Base-by-base conservation (phyloP, 2,113 vertebrate genomes). In the Electrona antarctica region DNA sequence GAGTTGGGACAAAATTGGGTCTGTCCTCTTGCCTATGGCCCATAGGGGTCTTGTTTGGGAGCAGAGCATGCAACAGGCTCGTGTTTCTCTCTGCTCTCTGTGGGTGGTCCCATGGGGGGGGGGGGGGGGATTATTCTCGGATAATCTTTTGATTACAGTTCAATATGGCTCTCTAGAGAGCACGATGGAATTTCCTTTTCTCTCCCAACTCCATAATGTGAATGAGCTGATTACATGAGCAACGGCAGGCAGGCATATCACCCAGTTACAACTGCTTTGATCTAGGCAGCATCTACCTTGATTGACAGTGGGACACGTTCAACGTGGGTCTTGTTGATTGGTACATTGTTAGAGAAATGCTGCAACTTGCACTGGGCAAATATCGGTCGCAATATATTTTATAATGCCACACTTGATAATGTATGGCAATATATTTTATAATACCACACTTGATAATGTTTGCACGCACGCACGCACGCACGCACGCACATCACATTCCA, bases 141-240 rank as follows among this genome's bases (percentile, higher is more conserved):
- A 69, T 87, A 81, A 89, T 86, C 79, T 81, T 87, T 86, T 83
- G 80, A 87, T 86, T 84, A 80, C 83, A 78, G 78, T 84, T 89
- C 74, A 83, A 73, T 82, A 79, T 75, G 69, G 61, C 47, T 61
- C 74, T 78, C 71, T 74, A 60, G 58, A 69, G 67, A 84, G 28
- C 70, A 10, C 13, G 8, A 28, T 54, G 76, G 67, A 78, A 69
- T 82, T 76, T 76, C 65, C 54, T 71, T 71, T 63, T 60, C 67
- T 48, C 60, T 8, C 59, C 5, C 28, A 49, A 67, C 49, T 62
- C 61, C 50, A 69, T 21, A 21, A 21, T 65, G 50, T 70, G 59
- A 79, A 78, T 73, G 2, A 75, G 66, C 13, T 61, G 59, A 76
- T 81, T 52, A 57, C 70, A 59, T 7, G 48, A 76, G 67, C 41